These are phyloP conservation scores for Andrena fulva DNA, from an alignment of 2,888 invertebrate genomes.

Conservation along the genomic window DNA sequence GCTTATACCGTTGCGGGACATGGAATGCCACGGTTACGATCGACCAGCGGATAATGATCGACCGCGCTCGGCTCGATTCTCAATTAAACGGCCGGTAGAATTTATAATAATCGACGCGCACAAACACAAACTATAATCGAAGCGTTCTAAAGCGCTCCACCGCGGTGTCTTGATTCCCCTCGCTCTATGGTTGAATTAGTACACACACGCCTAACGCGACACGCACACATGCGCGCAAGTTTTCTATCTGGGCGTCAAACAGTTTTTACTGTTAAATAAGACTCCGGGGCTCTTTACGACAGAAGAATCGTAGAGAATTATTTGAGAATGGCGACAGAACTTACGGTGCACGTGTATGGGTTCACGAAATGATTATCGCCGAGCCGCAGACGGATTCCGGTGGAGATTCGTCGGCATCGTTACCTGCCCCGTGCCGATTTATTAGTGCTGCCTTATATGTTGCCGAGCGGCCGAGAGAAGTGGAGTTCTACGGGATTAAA, in stretches of 20 bases:
- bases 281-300: constrained; percentile 16
- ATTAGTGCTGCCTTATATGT: constrained; percentile 60
- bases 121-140: background rate
- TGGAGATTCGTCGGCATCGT: constrained; percentile 49
- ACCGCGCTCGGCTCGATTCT: too few relatives aligned
- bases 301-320: constrained; percentile 2
- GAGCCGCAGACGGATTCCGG: constrained; percentile 21
- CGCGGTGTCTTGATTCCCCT: constrained; percentile 9
- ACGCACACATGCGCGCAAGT: constrained; percentile 14
- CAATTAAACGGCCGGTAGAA: background rate
- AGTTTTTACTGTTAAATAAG: constrained; percentile 50
- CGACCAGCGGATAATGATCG: too few relatives aligned
- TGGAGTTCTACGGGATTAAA: constrained; percentile 37
- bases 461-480: constrained; percentile 46
- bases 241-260: constrained; percentile 52
- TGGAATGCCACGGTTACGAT: too few relatives aligned
- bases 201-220: background rate
- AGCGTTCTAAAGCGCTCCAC: background rate
- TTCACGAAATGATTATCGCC: background rate
- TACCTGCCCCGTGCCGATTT: constrained; percentile 45
- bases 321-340: constrained; percentile 1
- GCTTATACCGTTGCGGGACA: too few relatives aligned
- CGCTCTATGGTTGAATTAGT: constrained; percentile 34
- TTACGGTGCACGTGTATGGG: background rate
- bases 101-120: background rate